Evolutionary conservation across 2,797 vertebrate genomes (phyloP).

Genomic region (Luscinia megarhynchos): DNA sequence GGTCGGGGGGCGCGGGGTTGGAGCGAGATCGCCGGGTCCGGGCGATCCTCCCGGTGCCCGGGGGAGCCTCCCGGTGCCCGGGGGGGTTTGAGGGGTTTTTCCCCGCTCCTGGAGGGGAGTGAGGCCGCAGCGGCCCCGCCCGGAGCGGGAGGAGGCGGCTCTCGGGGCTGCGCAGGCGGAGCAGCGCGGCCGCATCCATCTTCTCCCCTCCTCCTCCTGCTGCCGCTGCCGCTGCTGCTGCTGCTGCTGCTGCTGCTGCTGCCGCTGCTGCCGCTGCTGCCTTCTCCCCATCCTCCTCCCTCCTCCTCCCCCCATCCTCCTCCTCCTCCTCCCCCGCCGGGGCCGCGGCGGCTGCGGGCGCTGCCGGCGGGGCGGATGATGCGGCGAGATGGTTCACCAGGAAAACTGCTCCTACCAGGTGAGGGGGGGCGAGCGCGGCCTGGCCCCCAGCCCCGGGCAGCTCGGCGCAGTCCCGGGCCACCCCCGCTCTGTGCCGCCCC

Average conservation of each 20-base stretch:
- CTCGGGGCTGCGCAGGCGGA: slow-evolving; percentile 79
- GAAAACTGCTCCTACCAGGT: slow-evolving; percentile 96
- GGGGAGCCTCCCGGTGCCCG: no score
- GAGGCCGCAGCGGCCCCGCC: slow-evolving; percentile 67
- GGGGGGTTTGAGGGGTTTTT: no score
- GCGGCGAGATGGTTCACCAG: slow-evolving; percentile 97
- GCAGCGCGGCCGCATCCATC: slow-evolving; percentile 79
- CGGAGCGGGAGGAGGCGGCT: slow-evolving; percentile 71
- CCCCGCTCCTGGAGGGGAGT: no score
- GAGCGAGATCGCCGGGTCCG: not conserved
- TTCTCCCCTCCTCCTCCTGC: not conserved
- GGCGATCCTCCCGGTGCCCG: no score
- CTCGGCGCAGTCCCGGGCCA: not conserved
- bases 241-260: no score
- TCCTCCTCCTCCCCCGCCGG: not conserved
- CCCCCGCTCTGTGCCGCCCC: not conserved
- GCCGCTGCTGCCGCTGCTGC: not conserved
- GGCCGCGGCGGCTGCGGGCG: not conserved
- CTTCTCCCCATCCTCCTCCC: not conserved
- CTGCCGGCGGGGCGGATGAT: slow-evolving; percentile 81
- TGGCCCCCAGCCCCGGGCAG: not conserved
- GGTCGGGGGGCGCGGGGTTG: not conserved
- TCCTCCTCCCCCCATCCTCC: not conserved
- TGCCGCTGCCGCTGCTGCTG: not conserved
- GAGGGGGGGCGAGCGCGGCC: not conserved